These are phyloP conservation scores for Clunio marinus DNA, from an alignment of 2,888 invertebrate genomes.

Conservation along the genomic window DNA sequence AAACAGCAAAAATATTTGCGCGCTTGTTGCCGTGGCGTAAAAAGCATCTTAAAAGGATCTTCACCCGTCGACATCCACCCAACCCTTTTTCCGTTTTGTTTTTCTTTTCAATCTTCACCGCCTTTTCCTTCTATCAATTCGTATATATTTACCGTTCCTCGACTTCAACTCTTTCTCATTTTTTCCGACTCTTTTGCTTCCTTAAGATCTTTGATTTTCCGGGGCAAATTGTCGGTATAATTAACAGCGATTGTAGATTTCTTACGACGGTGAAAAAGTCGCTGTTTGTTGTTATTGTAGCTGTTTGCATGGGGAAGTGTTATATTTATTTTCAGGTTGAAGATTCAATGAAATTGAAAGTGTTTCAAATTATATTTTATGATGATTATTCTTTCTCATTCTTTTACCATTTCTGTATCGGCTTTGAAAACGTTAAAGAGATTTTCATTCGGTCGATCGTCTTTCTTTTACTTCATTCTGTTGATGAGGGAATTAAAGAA, in stretches of 20 bases:
- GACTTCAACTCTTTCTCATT: constrained; percentile 15
- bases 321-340: constrained; percentile 17
- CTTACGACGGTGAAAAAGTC: neutral
- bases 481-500: constrained; percentile 22
- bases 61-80: neutral
- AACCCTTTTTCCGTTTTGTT: constrained; percentile 3
- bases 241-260: constrained; percentile 33
- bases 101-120: neutral
- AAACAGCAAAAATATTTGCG: constrained; percentile 19
- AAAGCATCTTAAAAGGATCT: constrained; percentile 18
- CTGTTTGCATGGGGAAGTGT: constrained; percentile 1
- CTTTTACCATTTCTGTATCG: neutral
- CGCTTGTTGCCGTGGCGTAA: neutral
- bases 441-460: constrained; percentile 10
- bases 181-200: neutral
- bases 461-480: neutral
- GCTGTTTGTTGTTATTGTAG: neutral
- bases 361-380: constrained; percentile 37
- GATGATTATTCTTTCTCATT: constrained; percentile 22
- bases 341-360: constrained; percentile 31
- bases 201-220: neutral
- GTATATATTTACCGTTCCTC: neutral
- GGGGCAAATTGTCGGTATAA: constrained; percentile 31
- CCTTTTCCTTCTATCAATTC: neutral
- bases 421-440: constrained; percentile 15